These are phyloP conservation scores for Pao palembangensis DNA, from an alignment of 2,113 vertebrate species.

Conservation along the genomic window DNA sequence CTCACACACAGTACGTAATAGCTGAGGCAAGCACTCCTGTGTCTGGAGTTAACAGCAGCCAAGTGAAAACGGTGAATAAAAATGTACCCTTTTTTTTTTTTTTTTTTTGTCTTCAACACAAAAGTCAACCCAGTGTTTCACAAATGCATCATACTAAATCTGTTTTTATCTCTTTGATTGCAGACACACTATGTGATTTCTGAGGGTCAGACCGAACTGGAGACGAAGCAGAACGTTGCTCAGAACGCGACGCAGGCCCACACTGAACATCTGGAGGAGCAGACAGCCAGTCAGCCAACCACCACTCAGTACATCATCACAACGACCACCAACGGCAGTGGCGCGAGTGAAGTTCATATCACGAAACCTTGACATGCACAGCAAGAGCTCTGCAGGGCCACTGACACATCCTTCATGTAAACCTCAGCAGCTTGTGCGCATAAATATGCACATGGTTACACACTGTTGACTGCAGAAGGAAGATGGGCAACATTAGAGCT, in stretches of 20 bases:
- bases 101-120: neutral
- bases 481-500: neutral
- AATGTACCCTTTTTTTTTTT: neutral
- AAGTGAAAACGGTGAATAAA: conserved; percentile 88
- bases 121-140: neutral
- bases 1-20: conserved; percentile 93
- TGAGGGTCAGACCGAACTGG: conserved; percentile 88
- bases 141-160: neutral
- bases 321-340: conserved; percentile 83
- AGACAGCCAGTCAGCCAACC: conserved; percentile 72
- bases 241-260: conserved; percentile 69
- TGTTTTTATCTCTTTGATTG: neutral
- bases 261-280: conserved; percentile 79
- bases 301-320: conserved; percentile 96
- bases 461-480: neutral
- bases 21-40: conserved; percentile 87
- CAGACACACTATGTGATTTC: conserved; percentile 98
- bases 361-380: conserved; percentile 79
- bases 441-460: conserved; percentile 11
- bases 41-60: conserved; percentile 81
- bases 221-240: conserved; percentile 78
- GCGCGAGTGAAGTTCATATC: conserved; percentile 84
- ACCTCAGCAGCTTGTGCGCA: conserved; percentile 36
- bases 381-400: conserved; percentile 1
- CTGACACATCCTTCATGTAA: conserved; percentile 30